Percentiles rank a stretch among this genome's conserved stretches.
Evolutionary conservation across 2,888 invertebrate genomes (phyloP).

Genomic region (Drosophila leonis): DNA sequence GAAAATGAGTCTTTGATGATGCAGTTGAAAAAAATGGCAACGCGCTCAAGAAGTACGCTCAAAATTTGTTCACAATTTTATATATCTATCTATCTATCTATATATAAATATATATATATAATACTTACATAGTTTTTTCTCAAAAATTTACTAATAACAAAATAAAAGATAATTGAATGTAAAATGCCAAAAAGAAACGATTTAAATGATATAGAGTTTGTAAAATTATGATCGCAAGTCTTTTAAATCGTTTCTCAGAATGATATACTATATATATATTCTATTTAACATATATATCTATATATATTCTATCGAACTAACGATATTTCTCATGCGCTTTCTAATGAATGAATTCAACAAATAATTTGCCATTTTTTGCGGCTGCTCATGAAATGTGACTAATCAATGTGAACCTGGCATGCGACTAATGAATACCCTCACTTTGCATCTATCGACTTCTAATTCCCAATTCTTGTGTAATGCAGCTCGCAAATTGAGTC

Average conservation of each 20-base stretch:
- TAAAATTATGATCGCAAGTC: neutral
- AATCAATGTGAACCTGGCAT: slow-evolving; percentile 34
- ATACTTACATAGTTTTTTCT: slow-evolving; percentile 23
- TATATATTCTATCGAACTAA: slow-evolving; percentile 48
- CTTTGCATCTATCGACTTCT: no score
- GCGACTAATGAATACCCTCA: neutral
- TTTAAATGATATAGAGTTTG: slow-evolving; percentile 1
- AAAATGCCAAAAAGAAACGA: neutral
- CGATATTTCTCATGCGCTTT: slow-evolving; percentile 63
- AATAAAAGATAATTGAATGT: neutral
- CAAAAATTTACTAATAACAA: slow-evolving; percentile 37
- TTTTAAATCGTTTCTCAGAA: slow-evolving; percentile 15
- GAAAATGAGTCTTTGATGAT: slow-evolving; percentile 98
- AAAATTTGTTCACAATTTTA: slow-evolving; percentile 39
- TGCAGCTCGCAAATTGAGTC: slow-evolving; percentile 89
- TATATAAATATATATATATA: slow-evolving; percentile 1
- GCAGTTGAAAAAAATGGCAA: slow-evolving; percentile 98
- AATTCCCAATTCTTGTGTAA: no score
- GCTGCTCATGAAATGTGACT: slow-evolving; percentile 84
- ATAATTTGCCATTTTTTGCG: slow-evolving; percentile 86
- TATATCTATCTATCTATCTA: neutral
- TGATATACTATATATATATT: neutral
- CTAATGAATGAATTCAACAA: slow-evolving; percentile 46
- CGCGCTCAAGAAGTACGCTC: slow-evolving; percentile 91
- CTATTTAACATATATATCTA: slow-evolving; percentile 9